Percentiles rank a stretch among this genome's conserved stretches.
These are phyloP conservation scores for Spheniscus humboldti DNA, from an alignment of 2,797 vertebrate genomes.

Conservation along the genomic window DNA sequence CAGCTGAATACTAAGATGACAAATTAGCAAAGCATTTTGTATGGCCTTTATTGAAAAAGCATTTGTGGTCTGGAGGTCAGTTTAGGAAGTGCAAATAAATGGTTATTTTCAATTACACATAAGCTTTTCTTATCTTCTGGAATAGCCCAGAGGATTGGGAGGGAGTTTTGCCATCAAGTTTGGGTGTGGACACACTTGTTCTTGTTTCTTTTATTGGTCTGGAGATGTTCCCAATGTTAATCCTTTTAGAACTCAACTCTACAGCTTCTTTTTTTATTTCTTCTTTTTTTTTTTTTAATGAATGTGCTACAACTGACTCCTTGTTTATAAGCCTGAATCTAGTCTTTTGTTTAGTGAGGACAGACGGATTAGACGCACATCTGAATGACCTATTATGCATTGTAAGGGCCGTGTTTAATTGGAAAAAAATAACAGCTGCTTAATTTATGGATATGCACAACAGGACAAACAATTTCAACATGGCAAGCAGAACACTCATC, in stretches of 20 bases:
- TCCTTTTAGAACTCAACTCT: slow-evolving; percentile 51
- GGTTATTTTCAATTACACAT: slow-evolving; percentile 47
- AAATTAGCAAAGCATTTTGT: not conserved
- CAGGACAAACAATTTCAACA: slow-evolving; percentile 57
- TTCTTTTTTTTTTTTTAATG: not conserved
- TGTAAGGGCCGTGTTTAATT: slow-evolving; percentile 57
- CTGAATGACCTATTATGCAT: slow-evolving; percentile 66
- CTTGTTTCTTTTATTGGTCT: slow-evolving; percentile 49
- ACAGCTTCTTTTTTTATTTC: not conserved
- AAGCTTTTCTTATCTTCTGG: slow-evolving; percentile 23
- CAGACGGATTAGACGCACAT: slow-evolving; percentile 66
- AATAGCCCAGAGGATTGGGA: slow-evolving; percentile 16
- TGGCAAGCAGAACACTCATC: slow-evolving; percentile 47
- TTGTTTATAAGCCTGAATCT: slow-evolving; percentile 61
- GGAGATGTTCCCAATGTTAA: slow-evolving; percentile 61
- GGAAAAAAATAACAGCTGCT: slow-evolving; percentile 52
- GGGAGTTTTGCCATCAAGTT: slow-evolving; percentile 2
- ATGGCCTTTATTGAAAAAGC: not conserved
- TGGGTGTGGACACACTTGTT: slow-evolving; percentile 18
- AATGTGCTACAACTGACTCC: slow-evolving; percentile 54
- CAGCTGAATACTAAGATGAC: not conserved
- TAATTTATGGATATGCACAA: slow-evolving; percentile 68
- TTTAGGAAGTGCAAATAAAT: not conserved
- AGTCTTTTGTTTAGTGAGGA: slow-evolving; percentile 43
- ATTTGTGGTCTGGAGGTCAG: not conserved